A percentile compares a stretch with the other conserved stretches of the same genome.
phyloP scores from a whole-genome alignment of 2,888 invertebrate genomes.

The Eudasyphora cyanicolor region DNA sequence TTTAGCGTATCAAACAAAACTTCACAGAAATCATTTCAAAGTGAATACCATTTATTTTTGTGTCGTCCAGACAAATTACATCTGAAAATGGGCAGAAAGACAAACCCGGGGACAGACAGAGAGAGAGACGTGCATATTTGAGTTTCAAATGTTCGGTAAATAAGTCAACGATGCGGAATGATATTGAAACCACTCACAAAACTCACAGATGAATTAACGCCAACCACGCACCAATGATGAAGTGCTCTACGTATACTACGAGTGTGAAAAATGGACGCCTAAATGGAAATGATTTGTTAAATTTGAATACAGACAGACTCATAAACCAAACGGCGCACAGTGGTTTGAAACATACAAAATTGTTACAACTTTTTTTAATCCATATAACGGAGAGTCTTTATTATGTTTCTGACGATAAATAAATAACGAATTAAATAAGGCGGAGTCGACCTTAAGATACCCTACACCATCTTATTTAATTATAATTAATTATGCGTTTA shows the following conservation, averaged over 20 bases:
- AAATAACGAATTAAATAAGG: too few species aligned
- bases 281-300: slow-evolving; percentile 45
- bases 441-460: too few species aligned
- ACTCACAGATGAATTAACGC: slow-evolving; percentile 54
- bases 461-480: too few species aligned
- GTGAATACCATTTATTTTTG: background rate
- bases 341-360: background rate
- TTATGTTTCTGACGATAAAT: too few species aligned
- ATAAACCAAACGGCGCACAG: background rate
- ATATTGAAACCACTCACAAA: slow-evolving; percentile 61
- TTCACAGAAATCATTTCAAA: background rate
- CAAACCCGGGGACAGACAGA: background rate
- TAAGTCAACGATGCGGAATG: slow-evolving; percentile 59
- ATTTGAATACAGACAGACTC: slow-evolving; percentile 37
- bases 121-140: background rate
- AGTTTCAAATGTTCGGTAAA: slow-evolving; percentile 36
- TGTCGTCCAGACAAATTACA: too few species aligned
- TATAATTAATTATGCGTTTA: too few species aligned
- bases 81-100: too few species aligned
- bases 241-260: background rate
- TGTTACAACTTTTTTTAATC: too few species aligned
- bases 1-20: slow-evolving; percentile 25
- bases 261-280: background rate
- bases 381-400: too few species aligned
- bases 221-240: slow-evolving; percentile 53